phyloP scores from a whole-genome alignment of 2,113 vertebrate species.

The Lethenteron reissneri region DNA sequence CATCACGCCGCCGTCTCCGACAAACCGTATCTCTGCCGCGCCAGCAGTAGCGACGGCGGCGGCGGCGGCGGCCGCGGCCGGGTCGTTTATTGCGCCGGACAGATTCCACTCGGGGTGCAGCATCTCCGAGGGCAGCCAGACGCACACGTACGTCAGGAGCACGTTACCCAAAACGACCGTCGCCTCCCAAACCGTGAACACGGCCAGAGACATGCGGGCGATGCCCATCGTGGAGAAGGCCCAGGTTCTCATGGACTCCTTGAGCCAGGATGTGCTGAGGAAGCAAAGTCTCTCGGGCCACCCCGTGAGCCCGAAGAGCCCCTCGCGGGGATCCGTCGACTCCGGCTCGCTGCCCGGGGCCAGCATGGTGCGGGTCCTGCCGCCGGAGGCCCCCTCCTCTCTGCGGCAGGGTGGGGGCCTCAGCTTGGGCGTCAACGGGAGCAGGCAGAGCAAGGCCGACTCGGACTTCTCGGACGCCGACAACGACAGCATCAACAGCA shows the following conservation, averaged over 20 bases:
- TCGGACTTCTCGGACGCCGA: constrained; percentile 85
- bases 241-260: constrained; percentile 22
- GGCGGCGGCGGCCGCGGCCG: constrained; percentile 4
- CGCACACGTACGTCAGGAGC: constrained; percentile 66
- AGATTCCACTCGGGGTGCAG: constrained; percentile 68
- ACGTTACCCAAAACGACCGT: constrained; percentile 16
- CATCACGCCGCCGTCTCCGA: constrained; percentile 53
- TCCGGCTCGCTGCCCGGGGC: not conserved
- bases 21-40: no score
- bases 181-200: not conserved
- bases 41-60: no score
- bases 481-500: constrained; percentile 93
- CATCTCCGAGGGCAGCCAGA: constrained; percentile 60
- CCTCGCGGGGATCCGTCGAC: constrained; percentile 22
- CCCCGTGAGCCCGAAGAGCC: constrained; percentile 59
- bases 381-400: constrained; percentile 42
- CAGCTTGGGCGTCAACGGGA: constrained; percentile 73
- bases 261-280: not conserved
- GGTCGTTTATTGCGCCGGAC: constrained; percentile 38
- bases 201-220: not conserved
- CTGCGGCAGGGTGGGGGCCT: constrained; percentile 41
- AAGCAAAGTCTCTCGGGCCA: constrained; percentile 24
- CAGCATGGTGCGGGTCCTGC: constrained; percentile 35
- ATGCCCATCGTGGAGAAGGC: constrained; percentile 49
- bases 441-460: constrained; percentile 74